A percentile compares a stretch with the other conserved stretches of the same genome.
These are phyloP conservation scores for Rhyacichthys aspro DNA, from an alignment of 2,797 vertebrate species.

Conservation along the genomic window DNA sequence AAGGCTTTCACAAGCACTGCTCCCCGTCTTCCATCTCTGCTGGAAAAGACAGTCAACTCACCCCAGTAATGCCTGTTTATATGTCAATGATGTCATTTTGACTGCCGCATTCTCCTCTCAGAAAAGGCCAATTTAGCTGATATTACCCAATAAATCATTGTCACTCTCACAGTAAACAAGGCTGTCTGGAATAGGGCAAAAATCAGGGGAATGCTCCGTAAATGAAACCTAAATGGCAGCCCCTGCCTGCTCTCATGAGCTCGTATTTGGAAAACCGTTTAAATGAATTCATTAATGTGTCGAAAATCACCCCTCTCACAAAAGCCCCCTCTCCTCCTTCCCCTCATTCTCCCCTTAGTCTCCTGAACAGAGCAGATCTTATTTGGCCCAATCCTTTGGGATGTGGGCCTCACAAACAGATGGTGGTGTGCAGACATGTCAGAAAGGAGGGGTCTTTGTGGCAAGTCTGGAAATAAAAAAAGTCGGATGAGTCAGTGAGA, in stretches of 20 bases:
- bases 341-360: slow-evolving; percentile 43
- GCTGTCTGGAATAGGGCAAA: slow-evolving; percentile 82
- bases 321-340: slow-evolving; percentile 41
- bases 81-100: slow-evolving; percentile 85
- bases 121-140: slow-evolving; percentile 84
- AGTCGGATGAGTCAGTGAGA: slow-evolving; percentile 27
- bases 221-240: slow-evolving; percentile 82
- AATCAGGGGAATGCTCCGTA: slow-evolving; percentile 80
- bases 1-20: slow-evolving; percentile 74
- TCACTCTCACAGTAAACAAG: slow-evolving; percentile 82
- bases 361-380: slow-evolving; percentile 77
- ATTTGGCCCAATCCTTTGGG: slow-evolving; percentile 79
- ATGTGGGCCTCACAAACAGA: slow-evolving; percentile 78
- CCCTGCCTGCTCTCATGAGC: slow-evolving; percentile 75
- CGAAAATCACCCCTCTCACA: slow-evolving; percentile 76
- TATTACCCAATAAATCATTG: slow-evolving; percentile 85
- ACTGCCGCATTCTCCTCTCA: slow-evolving; percentile 83
- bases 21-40: slow-evolving; percentile 72
- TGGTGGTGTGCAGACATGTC: slow-evolving; percentile 79
- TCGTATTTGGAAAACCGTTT: slow-evolving; percentile 81
- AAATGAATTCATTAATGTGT: slow-evolving; percentile 87
- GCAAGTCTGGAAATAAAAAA: slow-evolving; percentile 35
- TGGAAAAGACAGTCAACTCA: slow-evolving; percentile 78
- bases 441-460: slow-evolving; percentile 52
- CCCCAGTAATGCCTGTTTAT: slow-evolving; percentile 83